These are phyloP conservation scores for Campoletis raptor DNA, from an alignment of 2,888 invertebrate species.

Conservation along the genomic window DNA sequence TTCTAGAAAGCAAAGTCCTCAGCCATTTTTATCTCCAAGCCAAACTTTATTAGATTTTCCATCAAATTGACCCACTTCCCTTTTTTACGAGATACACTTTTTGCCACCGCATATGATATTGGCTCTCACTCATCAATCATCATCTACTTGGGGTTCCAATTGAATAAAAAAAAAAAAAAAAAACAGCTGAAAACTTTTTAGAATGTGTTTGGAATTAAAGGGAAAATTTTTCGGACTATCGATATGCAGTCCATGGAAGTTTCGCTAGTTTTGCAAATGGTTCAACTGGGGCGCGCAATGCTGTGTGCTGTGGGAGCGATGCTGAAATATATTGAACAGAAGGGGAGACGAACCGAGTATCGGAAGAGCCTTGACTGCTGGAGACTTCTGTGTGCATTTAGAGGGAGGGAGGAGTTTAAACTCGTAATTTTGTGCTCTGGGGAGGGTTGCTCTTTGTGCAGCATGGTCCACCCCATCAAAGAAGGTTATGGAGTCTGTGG, in stretches of 20 bases:
- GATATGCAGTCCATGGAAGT: background rate
- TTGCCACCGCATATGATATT: too few species aligned
- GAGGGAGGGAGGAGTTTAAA: constrained; percentile 3
- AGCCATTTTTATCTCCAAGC: background rate
- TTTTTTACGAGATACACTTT: too few species aligned
- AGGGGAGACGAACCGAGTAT: constrained; percentile 55
- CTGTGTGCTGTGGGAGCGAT: background rate
- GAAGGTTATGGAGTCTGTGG: background rate
- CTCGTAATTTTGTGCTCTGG: constrained; percentile 46
- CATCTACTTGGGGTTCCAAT: background rate
- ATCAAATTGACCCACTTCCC: too few species aligned
- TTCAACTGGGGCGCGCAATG: background rate
- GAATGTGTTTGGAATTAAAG: background rate
- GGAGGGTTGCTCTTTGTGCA: constrained; percentile 54
- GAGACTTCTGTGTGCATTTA: background rate
- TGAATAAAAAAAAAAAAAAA: background rate
- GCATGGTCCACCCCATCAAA: background rate
- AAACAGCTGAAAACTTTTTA: background rate
- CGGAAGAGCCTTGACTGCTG: constrained; percentile 43
- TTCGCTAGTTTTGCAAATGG: background rate
- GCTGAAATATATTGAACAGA: constrained; percentile 19
- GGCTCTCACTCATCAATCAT: background rate
- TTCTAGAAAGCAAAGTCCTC: background rate
- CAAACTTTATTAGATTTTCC: background rate
- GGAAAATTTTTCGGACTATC: background rate